A percentile compares a stretch with the other conserved stretches of the same genome.
phyloP scores from a whole-genome alignment of 2,113 vertebrate genomes.

The Oryzias celebensis region DNA sequence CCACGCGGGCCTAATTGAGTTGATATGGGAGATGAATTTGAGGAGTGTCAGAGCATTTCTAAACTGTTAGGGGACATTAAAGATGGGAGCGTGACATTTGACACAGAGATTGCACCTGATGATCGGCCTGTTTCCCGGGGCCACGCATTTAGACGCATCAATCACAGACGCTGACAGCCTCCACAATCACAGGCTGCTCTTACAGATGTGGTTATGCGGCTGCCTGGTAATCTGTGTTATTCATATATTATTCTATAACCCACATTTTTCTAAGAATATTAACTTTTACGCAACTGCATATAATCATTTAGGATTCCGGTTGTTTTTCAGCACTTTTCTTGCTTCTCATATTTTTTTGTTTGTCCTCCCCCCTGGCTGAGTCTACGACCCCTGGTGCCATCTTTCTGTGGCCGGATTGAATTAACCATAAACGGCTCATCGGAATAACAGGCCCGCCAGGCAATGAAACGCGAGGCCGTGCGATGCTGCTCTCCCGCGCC shows the following conservation, averaged over 20 bases:
- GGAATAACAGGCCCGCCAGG: conserved; percentile 66
- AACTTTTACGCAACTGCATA: too few species aligned
- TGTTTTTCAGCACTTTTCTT: background rate
- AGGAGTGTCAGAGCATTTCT: conserved; percentile 88
- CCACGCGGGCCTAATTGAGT: conserved; percentile 77
- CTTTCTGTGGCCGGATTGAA: conserved; percentile 64
- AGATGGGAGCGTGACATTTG: conserved; percentile 86
- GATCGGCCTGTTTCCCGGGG: conserved; percentile 65
- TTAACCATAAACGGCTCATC: conserved; percentile 67
- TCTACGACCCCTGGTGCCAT: conserved; percentile 35
- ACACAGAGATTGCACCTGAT: conserved; percentile 79
- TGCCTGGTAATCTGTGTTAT: background rate
- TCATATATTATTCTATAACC: background rate
- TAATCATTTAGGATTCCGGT: background rate
- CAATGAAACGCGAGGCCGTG: conserved; percentile 55
- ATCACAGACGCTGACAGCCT: conserved; percentile 71
- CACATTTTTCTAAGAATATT: background rate
- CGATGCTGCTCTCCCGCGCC: conserved; percentile 48
- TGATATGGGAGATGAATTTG: conserved; percentile 93
- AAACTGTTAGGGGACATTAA: conserved; percentile 90
- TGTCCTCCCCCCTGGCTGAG: conserved; percentile 24
- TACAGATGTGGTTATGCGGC: conserved; percentile 13
- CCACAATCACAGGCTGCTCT: conserved; percentile 61
- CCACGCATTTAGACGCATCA: conserved; percentile 77
- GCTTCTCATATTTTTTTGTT: background rate